Evolutionary conservation across 1,140 invertebrate species (phyloP), one percentile per base, ranked within the genome.

Genomic region (Lasioglossum albipes): DNA sequence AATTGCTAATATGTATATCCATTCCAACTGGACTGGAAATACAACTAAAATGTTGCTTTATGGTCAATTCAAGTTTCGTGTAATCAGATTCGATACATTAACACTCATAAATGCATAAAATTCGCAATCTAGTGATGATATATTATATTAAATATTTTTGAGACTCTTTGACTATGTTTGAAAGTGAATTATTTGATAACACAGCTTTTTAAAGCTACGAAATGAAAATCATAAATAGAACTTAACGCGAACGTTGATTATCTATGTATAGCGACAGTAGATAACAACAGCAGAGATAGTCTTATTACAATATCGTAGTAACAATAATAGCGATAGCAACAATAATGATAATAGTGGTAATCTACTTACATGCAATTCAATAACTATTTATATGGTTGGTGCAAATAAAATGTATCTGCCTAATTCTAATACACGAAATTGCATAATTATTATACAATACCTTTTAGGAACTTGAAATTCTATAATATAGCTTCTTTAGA

Each of bases 381-480:
- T 45, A 18, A 61, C 36, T 76, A 74, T n/a, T 31, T 54, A 45
- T n/a, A 42, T 31, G 16, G 5, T 42, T 49, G 9, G 57, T 81
- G 73, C 57, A 61, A 69, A 68, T 42, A 76, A 62, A 69, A 31
- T 52, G 18, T 75, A 49, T 70, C 20, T 22, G 22, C 59, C 36
- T 75, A 64, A 81, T 45, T 84, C 62, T 81, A 84, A 31, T 18
- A 64, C 67, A 57, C 54, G 22, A 68, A 75, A 75, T 78, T 59
- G 71, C 71, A 78, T 31, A 85, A 85, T 86, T 85, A 86, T 77
- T 82, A 72, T 81, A 86, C 75, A 82, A 85, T 75, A 82, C 67
- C 57, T 72, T 85, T 75, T 86, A 86, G 84, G 84, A 86, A 86
- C 84, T 86, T 84, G 84, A 81, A 79, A 85, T 78, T 82, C 84